Evolutionary conservation across 2,888 invertebrate species (phyloP), one percentile per base, ranked within the genome.

Genomic region (Pardosa pseudoannulata): DNA sequence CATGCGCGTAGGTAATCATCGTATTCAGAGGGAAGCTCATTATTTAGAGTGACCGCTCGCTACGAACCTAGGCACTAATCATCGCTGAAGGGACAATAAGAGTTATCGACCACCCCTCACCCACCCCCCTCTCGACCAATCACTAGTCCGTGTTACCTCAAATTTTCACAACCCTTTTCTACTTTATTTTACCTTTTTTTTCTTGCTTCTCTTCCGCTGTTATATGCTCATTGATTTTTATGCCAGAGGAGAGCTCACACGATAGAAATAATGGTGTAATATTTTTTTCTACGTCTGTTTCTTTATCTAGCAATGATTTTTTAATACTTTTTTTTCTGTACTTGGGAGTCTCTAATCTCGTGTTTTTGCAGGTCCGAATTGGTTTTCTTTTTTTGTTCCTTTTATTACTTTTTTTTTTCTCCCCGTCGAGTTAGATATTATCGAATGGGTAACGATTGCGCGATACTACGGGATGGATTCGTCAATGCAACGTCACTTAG

Each of bases 31-130:
- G 70, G 64, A 68, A 31, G 16, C 76, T 83, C 76, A 83, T 83
- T 83, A 83, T 76, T 72, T 76, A 83, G 82, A 83, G 82, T 83
- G 82, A 83, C 76, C 76, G 76, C 72, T 76, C 76, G 32, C 50
- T 65, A 68, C 64, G 65, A 83, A 76, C 82, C 41, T 68, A 82
- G 71, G 81, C 74, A 82, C 82, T 83, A 83, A 83, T 83, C 82
- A 83, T 76, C 56, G 76, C 32, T 62, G 41, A 68, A 70, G 75
- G 82, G 71, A 83, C 76, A 83, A 83, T 83, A 83, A 83, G 76
- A 76, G 71, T 65, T 46, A 83, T 83, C 76, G 82, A 83, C 76
- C 82, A 83, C 31, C 62, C 36, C 56, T n/a, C n/a, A n/a, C n/a
- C 31, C 62, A 27, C 56, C n/a, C n/a, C n/a, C n/a, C 27, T 78